Conservation (phyloP, 2,888 invertebrate genomes). For the Scotopteryx bipunctaria region DNA sequence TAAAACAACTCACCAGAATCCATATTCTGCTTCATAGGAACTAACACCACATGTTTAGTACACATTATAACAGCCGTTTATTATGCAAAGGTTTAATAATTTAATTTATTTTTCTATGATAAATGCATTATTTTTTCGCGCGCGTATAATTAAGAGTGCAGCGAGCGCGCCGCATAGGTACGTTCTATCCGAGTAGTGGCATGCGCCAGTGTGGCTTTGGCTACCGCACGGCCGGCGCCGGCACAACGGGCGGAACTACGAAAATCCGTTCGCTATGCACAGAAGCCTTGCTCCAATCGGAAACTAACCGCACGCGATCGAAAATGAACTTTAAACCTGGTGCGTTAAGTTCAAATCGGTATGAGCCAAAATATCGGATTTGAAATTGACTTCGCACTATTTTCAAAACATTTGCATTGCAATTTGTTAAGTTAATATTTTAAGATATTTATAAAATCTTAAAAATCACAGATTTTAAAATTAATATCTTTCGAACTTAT, state of each 20-base stretch:
- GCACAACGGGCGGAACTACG: slow-evolving; percentile 4
- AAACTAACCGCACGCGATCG: too few relatives aligned
- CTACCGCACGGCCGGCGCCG: not conserved
- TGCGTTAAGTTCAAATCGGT: too few relatives aligned
- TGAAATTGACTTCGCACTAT: too few relatives aligned
- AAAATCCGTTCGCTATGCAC: too few relatives aligned
- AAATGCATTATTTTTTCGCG: slow-evolving; percentile 4
- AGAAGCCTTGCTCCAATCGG: too few relatives aligned
- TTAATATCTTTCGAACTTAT: too few relatives aligned
- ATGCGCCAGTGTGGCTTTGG: not conserved
- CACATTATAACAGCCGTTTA: slow-evolving; percentile 55
- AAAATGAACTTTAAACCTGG: too few relatives aligned
- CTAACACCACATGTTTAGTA: slow-evolving; percentile 59
- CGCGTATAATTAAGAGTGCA: slow-evolving; percentile 5
- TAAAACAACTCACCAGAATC: slow-evolving; percentile 57
- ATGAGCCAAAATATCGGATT: too few relatives aligned
- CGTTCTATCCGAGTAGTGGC: not conserved
- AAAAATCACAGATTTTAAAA: too few relatives aligned
- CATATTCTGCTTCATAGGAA: slow-evolving; percentile 59
- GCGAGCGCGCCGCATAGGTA: not conserved
- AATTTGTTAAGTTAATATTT: too few relatives aligned
- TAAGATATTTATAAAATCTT: too few relatives aligned
- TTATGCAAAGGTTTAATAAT: slow-evolving; percentile 29
- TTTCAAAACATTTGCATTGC: too few relatives aligned
- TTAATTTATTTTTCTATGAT: not conserved